Evolutionary conservation across 2,888 invertebrate genomes (phyloP), one percentile per base, ranked within the genome.

Genomic region (Apoda limacodes): DNA sequence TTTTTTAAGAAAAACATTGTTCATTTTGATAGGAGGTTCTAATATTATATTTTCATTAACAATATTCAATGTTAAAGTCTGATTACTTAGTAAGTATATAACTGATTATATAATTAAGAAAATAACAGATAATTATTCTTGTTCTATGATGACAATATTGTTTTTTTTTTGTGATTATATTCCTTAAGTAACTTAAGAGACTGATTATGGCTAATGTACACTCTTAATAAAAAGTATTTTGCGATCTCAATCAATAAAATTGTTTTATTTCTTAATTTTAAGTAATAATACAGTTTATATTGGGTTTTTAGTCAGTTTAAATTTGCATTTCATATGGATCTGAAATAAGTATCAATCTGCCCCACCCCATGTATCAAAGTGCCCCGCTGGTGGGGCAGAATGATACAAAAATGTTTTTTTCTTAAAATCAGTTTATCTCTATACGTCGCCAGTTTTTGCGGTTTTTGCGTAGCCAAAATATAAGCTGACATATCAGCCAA

Each of bases 41-140:
- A 36, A 33, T 36, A 37, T 37, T 40, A 37, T 38, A n/a, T n/a
- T n/a, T n/a, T n/a, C n/a, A n/a, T n/a, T n/a, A n/a, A n/a, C n/a
- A n/a, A n/a, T n/a, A n/a, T n/a, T n/a, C n/a, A n/a, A n/a, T n/a
- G n/a, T n/a, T n/a, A n/a, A n/a, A n/a, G n/a, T n/a, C n/a, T n/a
- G 35, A 36, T 38, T 38, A 30, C 35, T 35, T 35, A 39, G 35
- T 39, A 37, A 38, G 39, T 42, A 35, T 39, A 40, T 36, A 37
- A 38, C 35, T 41, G 37, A 40, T 37, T 35, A 35, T 40, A 37
- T 40, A 40, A 40, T 37, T 37, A 36, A 41, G 40, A 41, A 41
- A 34, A 35, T 38, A 38, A 38, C 30, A 35, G 35, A 32, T 29
- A 35, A 37, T 35, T 32, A 35, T 30, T 33, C 40, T 31, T 13